Conservation (phyloP, 2,888 invertebrate genomes). For the Polyploca ridens region DNA sequence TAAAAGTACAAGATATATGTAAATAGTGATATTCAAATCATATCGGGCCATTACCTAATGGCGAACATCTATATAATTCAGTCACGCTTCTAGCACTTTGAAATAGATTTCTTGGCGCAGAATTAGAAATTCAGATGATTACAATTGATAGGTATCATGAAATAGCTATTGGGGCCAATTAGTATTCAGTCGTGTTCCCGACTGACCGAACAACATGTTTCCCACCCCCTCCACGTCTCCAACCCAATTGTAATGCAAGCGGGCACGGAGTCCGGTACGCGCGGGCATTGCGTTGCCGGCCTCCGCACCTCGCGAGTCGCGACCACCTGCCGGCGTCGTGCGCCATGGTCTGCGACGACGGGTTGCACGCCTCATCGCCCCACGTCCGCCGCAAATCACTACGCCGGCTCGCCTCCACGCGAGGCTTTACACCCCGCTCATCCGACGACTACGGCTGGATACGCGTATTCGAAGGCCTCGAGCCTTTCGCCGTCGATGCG, state of each 20-base stretch:
- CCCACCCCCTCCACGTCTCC: slow-evolving; percentile 80
- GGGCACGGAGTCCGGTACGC: slow-evolving; percentile 58
- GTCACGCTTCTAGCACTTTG: background rate
- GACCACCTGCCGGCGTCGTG: slow-evolving; percentile 65
- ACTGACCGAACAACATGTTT: slow-evolving; percentile 77
- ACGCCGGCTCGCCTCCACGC: slow-evolving; percentile 79
- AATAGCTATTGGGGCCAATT: slow-evolving; percentile 53
- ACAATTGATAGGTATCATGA: slow-evolving; percentile 15
- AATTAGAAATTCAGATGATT: background rate
- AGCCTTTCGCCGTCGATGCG: slow-evolving; percentile 76
- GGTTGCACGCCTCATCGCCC: slow-evolving; percentile 80
- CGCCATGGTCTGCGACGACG: slow-evolving; percentile 80
- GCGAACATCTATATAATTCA: background rate
- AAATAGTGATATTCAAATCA: too few species aligned
- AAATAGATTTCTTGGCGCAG: background rate
- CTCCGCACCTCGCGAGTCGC: slow-evolving; percentile 65
- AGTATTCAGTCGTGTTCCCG: slow-evolving; percentile 74
- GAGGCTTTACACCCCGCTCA: slow-evolving; percentile 71
- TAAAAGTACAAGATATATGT: too few species aligned
- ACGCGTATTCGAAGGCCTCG: slow-evolving; percentile 85
- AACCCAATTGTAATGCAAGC: slow-evolving; percentile 81
- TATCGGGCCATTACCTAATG: too few species aligned
- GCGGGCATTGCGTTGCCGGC: slow-evolving; percentile 67
- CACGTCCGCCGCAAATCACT: slow-evolving; percentile 74
- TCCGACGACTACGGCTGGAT: slow-evolving; percentile 84